These are phyloP conservation scores for Lithobates pipiens DNA, from an alignment of 2,797 vertebrate species.

Conservation along the genomic window DNA sequence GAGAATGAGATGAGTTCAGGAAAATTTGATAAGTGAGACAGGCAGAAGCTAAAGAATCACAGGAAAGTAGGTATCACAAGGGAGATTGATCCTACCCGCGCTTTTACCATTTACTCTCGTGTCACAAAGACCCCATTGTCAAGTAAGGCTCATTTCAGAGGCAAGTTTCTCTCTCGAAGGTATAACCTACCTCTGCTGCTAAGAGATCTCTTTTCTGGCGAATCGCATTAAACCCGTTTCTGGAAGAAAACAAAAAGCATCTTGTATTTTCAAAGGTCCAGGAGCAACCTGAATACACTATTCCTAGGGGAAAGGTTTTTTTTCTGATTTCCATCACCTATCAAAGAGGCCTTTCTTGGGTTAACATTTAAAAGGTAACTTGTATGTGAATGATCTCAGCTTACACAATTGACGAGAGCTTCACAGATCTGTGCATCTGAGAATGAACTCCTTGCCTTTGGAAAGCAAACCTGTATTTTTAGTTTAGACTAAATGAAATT, in stretches of 20 bases:
- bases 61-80: conserved; percentile 61
- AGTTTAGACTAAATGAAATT: conserved; percentile 9
- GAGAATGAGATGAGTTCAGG: conserved; percentile 54
- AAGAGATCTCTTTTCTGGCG: conserved; percentile 97
- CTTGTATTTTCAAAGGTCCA: conserved; percentile 82
- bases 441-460: conserved; percentile 65
- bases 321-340: conserved; percentile 76
- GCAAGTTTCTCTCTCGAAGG: conserved; percentile 81
- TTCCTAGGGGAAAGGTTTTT: conserved; percentile 74
- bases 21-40: conserved; percentile 55
- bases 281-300: conserved; percentile 76
- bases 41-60: conserved; percentile 40
- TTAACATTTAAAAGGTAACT: conserved; percentile 71
- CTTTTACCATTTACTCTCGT: conserved; percentile 62
- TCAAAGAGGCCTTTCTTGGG: conserved; percentile 82
- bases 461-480: conserved; percentile 63
- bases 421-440: conserved; percentile 63
- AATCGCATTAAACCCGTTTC: conserved; percentile 95
- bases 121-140: conserved; percentile 78
- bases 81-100: conserved; percentile 64
- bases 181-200: conserved; percentile 95
- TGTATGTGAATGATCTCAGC: conserved; percentile 64
- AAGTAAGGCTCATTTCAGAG: conserved; percentile 66
- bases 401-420: conserved; percentile 68
- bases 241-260: conserved; percentile 85